These are phyloP conservation scores for Seira ritae DNA, from an alignment of 2,888 invertebrate species.

Conservation along the genomic window DNA sequence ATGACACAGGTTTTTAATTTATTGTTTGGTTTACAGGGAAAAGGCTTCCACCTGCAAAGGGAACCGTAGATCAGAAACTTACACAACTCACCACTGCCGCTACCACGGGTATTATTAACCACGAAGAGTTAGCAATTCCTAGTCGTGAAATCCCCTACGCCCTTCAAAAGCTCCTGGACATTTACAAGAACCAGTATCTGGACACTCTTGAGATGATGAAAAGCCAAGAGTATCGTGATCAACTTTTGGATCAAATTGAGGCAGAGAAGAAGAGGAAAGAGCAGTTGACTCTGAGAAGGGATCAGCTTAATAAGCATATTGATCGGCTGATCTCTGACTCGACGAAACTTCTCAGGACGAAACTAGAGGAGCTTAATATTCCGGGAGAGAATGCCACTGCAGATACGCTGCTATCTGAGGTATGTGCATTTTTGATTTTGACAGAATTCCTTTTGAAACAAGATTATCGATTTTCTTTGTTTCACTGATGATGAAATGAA, in stretches of 20 bases:
- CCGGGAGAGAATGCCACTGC: slow-evolving; percentile 72
- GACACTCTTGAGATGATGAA: slow-evolving; percentile 90
- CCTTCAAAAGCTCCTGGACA: slow-evolving; percentile 90
- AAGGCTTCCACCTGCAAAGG: slow-evolving; percentile 90
- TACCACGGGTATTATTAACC: slow-evolving; percentile 78
- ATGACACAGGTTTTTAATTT: slow-evolving; percentile 2
- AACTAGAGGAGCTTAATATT: slow-evolving; percentile 89
- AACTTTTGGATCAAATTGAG: slow-evolving; percentile 86
- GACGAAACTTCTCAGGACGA: slow-evolving; percentile 89
- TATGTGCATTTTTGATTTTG: too few relatives aligned
- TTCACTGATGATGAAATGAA: not conserved
- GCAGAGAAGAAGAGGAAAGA: slow-evolving; percentile 82
- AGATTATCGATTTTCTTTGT: slow-evolving; percentile 6
- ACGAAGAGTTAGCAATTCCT: slow-evolving; percentile 90
- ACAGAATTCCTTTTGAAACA: too few relatives aligned
- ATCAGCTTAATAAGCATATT: slow-evolving; percentile 95
- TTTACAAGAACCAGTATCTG: slow-evolving; percentile 91
- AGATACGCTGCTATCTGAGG: slow-evolving; percentile 71
- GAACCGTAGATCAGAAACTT: slow-evolving; percentile 93
- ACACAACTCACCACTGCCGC: slow-evolving; percentile 83
- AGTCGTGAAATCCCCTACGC: slow-evolving; percentile 89
- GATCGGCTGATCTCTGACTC: slow-evolving; percentile 94
- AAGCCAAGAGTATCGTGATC: slow-evolving; percentile 83
- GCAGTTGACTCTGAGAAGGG: slow-evolving; percentile 74
- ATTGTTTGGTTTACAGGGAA: slow-evolving; percentile 78